phyloP scores from a whole-genome alignment of 2,797 vertebrate species.

The Aphelocoma californica region DNA sequence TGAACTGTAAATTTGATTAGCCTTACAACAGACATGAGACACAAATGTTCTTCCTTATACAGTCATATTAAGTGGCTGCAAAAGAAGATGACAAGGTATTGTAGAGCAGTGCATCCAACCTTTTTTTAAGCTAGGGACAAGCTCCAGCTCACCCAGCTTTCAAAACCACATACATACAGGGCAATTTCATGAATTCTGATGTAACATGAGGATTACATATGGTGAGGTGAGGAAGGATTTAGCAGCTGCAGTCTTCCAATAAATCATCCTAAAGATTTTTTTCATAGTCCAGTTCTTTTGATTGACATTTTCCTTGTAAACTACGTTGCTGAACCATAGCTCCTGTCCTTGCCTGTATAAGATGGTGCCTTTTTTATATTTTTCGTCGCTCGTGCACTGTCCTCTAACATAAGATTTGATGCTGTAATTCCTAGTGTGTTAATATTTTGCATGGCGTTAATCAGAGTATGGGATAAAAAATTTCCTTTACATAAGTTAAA shows the following conservation, averaged over 20 bases:
- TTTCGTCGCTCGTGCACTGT: background rate
- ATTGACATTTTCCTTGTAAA: background rate
- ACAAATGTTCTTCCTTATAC: constrained; percentile 37
- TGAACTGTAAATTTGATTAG: constrained; percentile 59
- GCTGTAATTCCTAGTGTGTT: background rate
- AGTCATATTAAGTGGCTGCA: constrained; percentile 20
- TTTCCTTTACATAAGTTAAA: background rate
- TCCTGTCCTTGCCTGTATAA: background rate
- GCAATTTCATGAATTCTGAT: background rate
- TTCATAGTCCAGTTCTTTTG: background rate
- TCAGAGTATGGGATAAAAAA: background rate
- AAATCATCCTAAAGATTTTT: background rate
- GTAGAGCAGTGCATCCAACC: background rate
- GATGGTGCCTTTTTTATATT: background rate
- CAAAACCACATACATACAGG: background rate
- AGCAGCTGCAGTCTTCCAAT: background rate
- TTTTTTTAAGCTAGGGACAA: background rate
- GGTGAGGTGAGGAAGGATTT: background rate
- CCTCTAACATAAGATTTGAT: background rate
- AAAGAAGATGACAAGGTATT: constrained; percentile 14
- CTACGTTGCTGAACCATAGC: background rate
- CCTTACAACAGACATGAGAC: constrained; percentile 22
- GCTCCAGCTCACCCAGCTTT: background rate
- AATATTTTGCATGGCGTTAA: background rate
- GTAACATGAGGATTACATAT: background rate